Evolutionary conservation across 2,888 invertebrate species (phyloP).

Genomic region (Argyresthia goedartella): DNA sequence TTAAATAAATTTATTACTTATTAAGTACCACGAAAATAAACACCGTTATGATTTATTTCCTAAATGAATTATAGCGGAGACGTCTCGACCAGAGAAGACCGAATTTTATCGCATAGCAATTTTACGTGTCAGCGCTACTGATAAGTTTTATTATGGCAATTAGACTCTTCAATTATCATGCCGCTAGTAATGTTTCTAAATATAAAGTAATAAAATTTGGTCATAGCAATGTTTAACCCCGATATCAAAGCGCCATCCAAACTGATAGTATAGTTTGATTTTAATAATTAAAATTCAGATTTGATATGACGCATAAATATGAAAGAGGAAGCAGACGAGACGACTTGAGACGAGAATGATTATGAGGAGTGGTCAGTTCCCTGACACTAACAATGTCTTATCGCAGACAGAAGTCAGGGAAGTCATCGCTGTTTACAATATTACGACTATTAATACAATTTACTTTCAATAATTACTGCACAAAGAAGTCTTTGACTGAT

Average conservation of each 20-base stretch:
- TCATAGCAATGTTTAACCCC: too few species aligned
- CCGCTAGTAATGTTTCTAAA: not conserved
- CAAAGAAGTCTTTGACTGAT: constrained; percentile 64
- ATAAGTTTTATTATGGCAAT: constrained; percentile 67
- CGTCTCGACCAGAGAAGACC: constrained; percentile 45
- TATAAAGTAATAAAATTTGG: not conserved
- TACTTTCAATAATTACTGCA: constrained; percentile 59
- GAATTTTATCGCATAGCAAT: constrained; percentile 53
- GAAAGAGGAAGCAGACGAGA: too few species aligned
- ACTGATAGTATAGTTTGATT: too few species aligned
- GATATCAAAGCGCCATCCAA: too few species aligned
- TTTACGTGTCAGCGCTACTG: constrained; percentile 56
- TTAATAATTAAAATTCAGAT: too few species aligned
- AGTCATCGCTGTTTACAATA: constrained; percentile 42
- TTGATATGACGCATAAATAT: too few species aligned
- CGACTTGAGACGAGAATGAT: too few species aligned
- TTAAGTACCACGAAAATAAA: constrained; percentile 69
- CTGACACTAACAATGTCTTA: constrained; percentile 44
- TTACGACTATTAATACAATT: constrained; percentile 59
- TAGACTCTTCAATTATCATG: constrained; percentile 24
- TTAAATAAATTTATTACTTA: constrained; percentile 71
- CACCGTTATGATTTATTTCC: constrained; percentile 69
- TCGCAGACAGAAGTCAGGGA: constrained; percentile 33
- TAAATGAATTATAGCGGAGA: constrained; percentile 60
- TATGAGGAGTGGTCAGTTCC: constrained; percentile 44